Conservation (phyloP, 1,140 invertebrate genomes). For the Papilio xuthus region DNA sequence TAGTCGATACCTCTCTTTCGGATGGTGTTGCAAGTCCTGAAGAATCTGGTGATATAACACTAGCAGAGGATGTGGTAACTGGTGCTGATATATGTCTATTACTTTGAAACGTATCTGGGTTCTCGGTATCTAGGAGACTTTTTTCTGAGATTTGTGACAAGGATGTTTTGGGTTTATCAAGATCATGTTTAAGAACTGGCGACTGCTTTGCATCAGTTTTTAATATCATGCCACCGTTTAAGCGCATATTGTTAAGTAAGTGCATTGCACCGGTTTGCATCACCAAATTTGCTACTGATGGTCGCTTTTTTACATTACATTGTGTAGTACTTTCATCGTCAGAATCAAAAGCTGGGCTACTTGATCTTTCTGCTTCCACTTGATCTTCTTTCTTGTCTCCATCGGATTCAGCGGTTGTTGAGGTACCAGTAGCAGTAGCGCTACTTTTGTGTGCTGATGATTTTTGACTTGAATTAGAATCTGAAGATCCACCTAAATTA, state of each 20-base stretch:
- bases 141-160: conserved; percentile 87
- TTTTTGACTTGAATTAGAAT: conserved; percentile 85
- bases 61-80: conserved; percentile 61
- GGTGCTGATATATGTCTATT: conserved; percentile 60
- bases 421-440: conserved; percentile 82
- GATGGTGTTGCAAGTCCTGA: conserved; percentile 74
- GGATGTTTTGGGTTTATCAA: conserved; percentile 79
- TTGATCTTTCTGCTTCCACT: conserved; percentile 94
- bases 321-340: conserved; percentile 90
- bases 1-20: conserved; percentile 79
- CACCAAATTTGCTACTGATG: conserved; percentile 84
- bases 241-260: conserved; percentile 82
- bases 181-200: conserved; percentile 63
- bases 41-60: conserved; percentile 69
- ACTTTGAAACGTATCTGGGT: conserved; percentile 69
- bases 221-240: conserved; percentile 82
- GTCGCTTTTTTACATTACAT: conserved; percentile 81
- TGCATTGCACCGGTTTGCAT: conserved; percentile 83
- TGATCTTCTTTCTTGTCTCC: conserved; percentile 80
- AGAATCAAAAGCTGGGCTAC: conserved; percentile 97
- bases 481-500: conserved; percentile 76
- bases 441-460: conserved; percentile 83
- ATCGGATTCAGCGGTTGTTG: conserved; percentile 80
- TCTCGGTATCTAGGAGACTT: conserved; percentile 84
- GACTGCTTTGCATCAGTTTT: conserved; percentile 71